Conservation (phyloP, 2,797 vertebrate genomes). For the Chaunax sp. region DNA sequence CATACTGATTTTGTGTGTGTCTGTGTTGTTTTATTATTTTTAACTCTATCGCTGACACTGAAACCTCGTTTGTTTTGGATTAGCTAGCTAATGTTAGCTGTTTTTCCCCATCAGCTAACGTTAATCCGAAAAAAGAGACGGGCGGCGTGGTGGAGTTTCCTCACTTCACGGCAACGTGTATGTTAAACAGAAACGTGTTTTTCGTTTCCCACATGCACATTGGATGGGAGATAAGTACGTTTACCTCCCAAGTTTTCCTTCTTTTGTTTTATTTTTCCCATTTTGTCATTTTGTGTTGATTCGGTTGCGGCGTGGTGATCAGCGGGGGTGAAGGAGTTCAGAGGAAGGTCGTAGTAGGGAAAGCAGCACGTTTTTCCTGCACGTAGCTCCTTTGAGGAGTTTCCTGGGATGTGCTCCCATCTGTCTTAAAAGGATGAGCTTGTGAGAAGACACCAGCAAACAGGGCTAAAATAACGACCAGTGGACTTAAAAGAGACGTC, state of each 20-base stretch:
- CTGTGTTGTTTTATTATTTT: slow-evolving; percentile 11
- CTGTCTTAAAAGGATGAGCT: slow-evolving; percentile 57
- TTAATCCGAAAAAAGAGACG: slow-evolving; percentile 68
- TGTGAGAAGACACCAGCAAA: slow-evolving; percentile 36
- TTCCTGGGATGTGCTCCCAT: slow-evolving; percentile 75
- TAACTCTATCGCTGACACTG: slow-evolving; percentile 55
- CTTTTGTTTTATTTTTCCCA: slow-evolving; percentile 10
- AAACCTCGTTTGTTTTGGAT: slow-evolving; percentile 80
- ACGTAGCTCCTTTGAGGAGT: slow-evolving; percentile 65
- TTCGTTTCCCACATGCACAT: not conserved
- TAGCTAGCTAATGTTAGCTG: slow-evolving; percentile 77
- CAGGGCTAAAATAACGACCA: slow-evolving; percentile 53
- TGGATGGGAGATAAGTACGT: slow-evolving; percentile 18
- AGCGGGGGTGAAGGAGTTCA: slow-evolving; percentile 80
- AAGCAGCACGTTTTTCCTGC: slow-evolving; percentile 67
- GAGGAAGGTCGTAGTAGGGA: slow-evolving; percentile 73
- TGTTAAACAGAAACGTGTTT: slow-evolving; percentile 31
- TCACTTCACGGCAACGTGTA: slow-evolving; percentile 67
- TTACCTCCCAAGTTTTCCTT: slow-evolving; percentile 22
- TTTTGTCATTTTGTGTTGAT: slow-evolving; percentile 49
- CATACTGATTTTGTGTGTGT: slow-evolving; percentile 42
- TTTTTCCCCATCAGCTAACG: slow-evolving; percentile 53
- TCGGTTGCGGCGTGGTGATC: slow-evolving; percentile 72
- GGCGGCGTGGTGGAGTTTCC: slow-evolving; percentile 73
- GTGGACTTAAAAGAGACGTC: slow-evolving; percentile 57